A percentile compares a stretch with the other conserved stretches of the same genome.
phyloP scores from a whole-genome alignment of 2,888 invertebrate species.

The Cerceris ruficornis region DNA sequence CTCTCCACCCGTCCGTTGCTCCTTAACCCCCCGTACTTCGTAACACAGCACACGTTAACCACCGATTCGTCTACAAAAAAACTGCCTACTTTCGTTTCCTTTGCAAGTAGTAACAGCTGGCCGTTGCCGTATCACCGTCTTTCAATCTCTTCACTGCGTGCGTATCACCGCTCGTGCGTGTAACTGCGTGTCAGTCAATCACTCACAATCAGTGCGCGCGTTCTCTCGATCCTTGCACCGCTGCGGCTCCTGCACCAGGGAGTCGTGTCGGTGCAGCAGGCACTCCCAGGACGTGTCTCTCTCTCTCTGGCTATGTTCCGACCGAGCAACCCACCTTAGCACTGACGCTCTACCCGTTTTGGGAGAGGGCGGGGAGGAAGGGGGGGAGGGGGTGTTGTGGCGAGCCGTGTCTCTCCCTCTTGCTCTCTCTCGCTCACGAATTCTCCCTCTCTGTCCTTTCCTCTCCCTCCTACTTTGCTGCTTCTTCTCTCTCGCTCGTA shows the following conservation, averaged over 20 bases:
- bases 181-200: constrained; percentile 41
- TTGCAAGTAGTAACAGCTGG: constrained; percentile 12
- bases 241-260: constrained; percentile 62
- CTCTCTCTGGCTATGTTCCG: constrained; percentile 77
- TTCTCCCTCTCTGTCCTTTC: constrained; percentile 38
- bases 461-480: constrained; percentile 25
- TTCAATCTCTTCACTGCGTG: constrained; percentile 28
- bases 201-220: constrained; percentile 45
- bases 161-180: constrained; percentile 35
- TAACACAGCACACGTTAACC: background rate
- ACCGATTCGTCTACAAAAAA: constrained; percentile 20
- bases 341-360: constrained; percentile 79
- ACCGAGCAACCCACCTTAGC: constrained; percentile 80
- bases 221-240: constrained; percentile 57
- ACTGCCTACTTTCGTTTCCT: constrained; percentile 6
- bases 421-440: constrained; percentile 49
- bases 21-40: background rate
- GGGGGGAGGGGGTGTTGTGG: constrained; percentile 73
- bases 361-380: constrained; percentile 54
- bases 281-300: constrained; percentile 79
- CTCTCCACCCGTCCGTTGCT: background rate
- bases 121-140: constrained; percentile 10
- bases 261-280: constrained; percentile 70
- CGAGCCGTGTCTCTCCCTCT: constrained; percentile 70
- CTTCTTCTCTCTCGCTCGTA: constrained; percentile 38